Base-by-base conservation (phyloP, 2,797 vertebrate species). In the Choloepus didactylus region DNA sequence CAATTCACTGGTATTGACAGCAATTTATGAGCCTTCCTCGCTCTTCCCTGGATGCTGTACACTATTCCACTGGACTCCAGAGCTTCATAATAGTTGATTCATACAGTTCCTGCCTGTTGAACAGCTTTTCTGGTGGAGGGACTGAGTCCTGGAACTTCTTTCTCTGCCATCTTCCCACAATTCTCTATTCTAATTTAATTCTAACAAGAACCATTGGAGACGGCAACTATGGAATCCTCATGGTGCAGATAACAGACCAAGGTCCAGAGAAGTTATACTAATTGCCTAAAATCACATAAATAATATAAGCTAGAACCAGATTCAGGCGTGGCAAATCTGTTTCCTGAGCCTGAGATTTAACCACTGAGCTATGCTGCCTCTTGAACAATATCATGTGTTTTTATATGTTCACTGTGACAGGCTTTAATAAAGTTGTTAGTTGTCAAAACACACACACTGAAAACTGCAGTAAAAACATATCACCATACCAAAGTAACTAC, bases 381-480 rank as follows among this genome's bases (percentile, higher is more conserved):
- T 29, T 75, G 16, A 82, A 60, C n/a, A 60, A 10, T 69, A 9
- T 70, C 14, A 11, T 62, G 9, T 44, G 60, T 94, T 76, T 51
- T 92, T 86, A 79, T 76, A 51, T 38, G 64, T 91, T 69, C 41
- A 31, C 46, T 9, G 23, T 83, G 62, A 64, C 64, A 88, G 66
- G 25, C 38, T 62, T 83, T 93, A 94, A 96, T 93, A 92, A 94
- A 87, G 90, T 59, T 59, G 38, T 31, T 94, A 80, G 29, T 83
- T 44, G 25, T 73, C 16, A 84, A 86, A 94, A 72, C 41, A 64
- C 9, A 76, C 51, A 83, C 89, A 75, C 41, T 81, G 59, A 92
- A 96, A 85, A 81, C 85, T 84, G n/a, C 51, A 92, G 62, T 69
- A 87, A 97, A 97, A 97, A 95, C 66, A 86, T 60, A 84, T 49